phyloP scores from a whole-genome alignment of 2,113 vertebrate species.

The Poicephalus gulielmi region DNA sequence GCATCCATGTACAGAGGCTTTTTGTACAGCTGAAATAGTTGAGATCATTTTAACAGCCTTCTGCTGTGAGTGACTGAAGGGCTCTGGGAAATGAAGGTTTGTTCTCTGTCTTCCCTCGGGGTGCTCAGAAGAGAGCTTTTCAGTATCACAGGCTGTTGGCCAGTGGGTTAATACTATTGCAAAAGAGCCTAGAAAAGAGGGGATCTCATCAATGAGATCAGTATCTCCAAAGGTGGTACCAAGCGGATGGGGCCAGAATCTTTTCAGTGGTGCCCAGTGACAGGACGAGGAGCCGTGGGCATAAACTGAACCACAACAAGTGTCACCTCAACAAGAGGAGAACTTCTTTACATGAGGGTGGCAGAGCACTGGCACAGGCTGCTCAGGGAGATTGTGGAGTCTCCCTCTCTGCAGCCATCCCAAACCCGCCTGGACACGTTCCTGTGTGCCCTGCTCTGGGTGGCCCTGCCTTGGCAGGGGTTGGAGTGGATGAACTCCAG shows the following conservation, averaged over 20 bases:
- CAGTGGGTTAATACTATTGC: neutral
- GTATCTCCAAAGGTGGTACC: too few species aligned
- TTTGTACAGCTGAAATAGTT: neutral
- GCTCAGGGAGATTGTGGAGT: neutral
- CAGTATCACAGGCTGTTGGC: neutral
- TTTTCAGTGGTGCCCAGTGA: neutral
- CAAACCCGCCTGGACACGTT: accelerated
- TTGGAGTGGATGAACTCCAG: neutral
- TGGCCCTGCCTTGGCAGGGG: neutral
- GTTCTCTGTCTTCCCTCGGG: neutral
- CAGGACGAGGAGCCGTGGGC: neutral
- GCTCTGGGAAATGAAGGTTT: neutral
- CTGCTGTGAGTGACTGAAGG: neutral
- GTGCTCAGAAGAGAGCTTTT: neutral
- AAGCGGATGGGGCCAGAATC: neutral
- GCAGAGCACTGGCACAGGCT: neutral
- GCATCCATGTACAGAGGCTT: neutral
- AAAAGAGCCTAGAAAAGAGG: neutral
- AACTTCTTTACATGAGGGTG: neutral
- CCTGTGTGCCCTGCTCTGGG: neutral
- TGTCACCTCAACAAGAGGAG: accelerated
- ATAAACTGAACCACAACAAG: neutral
- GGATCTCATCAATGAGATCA: neutral
- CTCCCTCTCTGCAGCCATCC: neutral
- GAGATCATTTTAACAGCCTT: neutral